These are phyloP conservation scores for Pogonomyrmex barbatus DNA, from an alignment of 1,140 invertebrate species.

Conservation along the genomic window DNA sequence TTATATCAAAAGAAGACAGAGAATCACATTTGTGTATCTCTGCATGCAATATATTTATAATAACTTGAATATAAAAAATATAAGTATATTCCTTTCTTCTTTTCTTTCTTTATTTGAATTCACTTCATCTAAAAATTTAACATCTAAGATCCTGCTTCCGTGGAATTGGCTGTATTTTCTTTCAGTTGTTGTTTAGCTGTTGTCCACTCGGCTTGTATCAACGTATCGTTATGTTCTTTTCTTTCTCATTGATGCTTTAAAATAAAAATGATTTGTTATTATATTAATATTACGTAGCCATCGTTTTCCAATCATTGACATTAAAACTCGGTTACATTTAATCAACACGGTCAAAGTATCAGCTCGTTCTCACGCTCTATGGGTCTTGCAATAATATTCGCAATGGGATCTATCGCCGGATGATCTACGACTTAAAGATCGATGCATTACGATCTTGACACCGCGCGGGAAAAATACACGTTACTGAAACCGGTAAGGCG, in stretches of 20 bases:
- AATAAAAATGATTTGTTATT: neutral
- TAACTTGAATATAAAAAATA: too few species aligned
- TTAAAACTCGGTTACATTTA: neutral
- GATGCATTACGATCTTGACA: constrained; percentile 22
- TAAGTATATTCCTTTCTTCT: too few species aligned
- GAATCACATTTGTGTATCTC: neutral
- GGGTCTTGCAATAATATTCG: constrained; percentile 15
- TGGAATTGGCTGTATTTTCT: too few species aligned
- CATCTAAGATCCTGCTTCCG: too few species aligned
- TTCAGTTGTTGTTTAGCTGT: too few species aligned
- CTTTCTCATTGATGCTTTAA: neutral
- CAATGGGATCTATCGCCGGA: constrained; percentile 43
- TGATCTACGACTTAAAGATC: constrained; percentile 53
- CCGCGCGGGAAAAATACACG: neutral
- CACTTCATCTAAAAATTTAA: too few species aligned
- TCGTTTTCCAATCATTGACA: constrained; percentile 9
- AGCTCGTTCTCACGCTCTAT: constrained; percentile 42
- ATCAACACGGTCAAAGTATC: neutral
- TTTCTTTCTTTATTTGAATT: too few species aligned
- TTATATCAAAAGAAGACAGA: neutral
- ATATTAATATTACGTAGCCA: neutral
- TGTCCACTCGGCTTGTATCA: too few species aligned
- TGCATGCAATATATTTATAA: too few species aligned
- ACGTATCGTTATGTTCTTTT: too few species aligned
- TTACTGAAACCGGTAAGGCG: constrained; percentile 38